phyloP scores from a whole-genome alignment of 37 sponge, comb jelly and placozoan genomes.

The Aplysina aerophoba region DNA sequence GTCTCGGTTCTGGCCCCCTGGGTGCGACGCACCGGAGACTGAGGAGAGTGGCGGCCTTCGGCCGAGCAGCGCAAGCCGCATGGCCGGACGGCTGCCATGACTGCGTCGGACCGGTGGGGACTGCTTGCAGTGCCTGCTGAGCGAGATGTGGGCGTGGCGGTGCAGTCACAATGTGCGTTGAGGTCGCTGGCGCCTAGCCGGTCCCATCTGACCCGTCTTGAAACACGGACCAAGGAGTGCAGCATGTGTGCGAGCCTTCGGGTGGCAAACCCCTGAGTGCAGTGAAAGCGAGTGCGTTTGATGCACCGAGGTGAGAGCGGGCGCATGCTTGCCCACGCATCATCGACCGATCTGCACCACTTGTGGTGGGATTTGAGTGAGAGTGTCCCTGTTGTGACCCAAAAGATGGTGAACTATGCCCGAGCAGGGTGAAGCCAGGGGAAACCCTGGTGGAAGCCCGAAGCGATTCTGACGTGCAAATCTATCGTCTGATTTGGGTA shows the following conservation, averaged over 20 bases:
- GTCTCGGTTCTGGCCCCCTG: no score
- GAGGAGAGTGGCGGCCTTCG: slow-evolving; percentile 33
- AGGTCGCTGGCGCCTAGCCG: slow-evolving; percentile 34
- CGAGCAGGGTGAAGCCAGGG: slow-evolving; percentile 66
- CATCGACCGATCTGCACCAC: slow-evolving; percentile 58
- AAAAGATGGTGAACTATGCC: slow-evolving; percentile 69
- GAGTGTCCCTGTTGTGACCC: slow-evolving; percentile 68
- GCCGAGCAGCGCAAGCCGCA: slow-evolving; percentile 25
- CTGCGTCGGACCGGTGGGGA: background rate
- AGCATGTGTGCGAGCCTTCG: slow-evolving; percentile 73
- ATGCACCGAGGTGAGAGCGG: slow-evolving; percentile 61
- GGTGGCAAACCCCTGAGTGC: slow-evolving; percentile 67
- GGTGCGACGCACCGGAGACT: no score
- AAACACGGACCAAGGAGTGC: slow-evolving; percentile 91
- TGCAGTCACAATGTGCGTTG: slow-evolving; percentile 45
- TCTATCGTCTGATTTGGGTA: slow-evolving; percentile 60
- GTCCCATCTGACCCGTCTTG: slow-evolving; percentile 74
- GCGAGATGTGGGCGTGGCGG: slow-evolving; percentile 14
- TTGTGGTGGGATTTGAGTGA: slow-evolving; percentile 65
- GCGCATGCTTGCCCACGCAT: slow-evolving; percentile 22
- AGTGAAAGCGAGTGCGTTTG: slow-evolving; percentile 62
- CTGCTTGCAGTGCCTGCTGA: slow-evolving; percentile 32
- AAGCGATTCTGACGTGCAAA: slow-evolving; percentile 60
- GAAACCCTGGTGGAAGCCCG: slow-evolving; percentile 68
- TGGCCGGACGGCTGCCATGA: slow-evolving; percentile 38